Evolutionary conservation across 2,797 vertebrate species (phyloP), one percentile per base, ranked within the genome.

Genomic region (Typhlichthys subterraneus): DNA sequence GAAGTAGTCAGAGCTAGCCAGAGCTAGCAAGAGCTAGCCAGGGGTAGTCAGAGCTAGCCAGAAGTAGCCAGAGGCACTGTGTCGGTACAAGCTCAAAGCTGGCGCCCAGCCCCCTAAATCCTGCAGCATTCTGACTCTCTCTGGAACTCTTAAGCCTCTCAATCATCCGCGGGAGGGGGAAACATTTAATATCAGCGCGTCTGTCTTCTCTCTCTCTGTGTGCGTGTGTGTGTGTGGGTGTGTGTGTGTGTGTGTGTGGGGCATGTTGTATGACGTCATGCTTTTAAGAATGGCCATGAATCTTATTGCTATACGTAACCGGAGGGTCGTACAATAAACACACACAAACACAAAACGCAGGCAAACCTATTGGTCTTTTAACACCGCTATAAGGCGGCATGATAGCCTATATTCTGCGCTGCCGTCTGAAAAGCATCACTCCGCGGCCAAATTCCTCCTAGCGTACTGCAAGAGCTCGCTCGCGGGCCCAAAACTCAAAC

Each of bases 401-500:
- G 60, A 82, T 76, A 73, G 62, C 56, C 57, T 72, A 14, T 14
- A 17, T 64, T 79, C 57, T 3, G 48, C 6, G 17, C 65, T 58
- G 65, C 64, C 59, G 72, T 70, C 87, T 87, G 84, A 88, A 79
- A 89, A 78, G 80, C 84, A 87, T 88, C 87, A 90, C 87, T 90
- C 82, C 73, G 54, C 84, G 82, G 77, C 58, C 83, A 82, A 65
- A 86, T 87, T 88, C 87, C 87, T 83, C 80, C 87, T 80, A 75
- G 75, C 71, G 70, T 70, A 85, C 59, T 61, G 86, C 85, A 69
- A 38, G 81, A 79, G 77, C 75, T 69, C 67, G 76, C 82, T 29
- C 23, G 4, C 4, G 23, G 89, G 91, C 92, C 91, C 91, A 93
- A 94, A 86, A 87, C 93, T 29, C 92, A 92, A 94, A 92, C 82